These are phyloP conservation scores for Squalus acanthias DNA, from an alignment of 2,797 vertebrate genomes.

Conservation along the genomic window DNA sequence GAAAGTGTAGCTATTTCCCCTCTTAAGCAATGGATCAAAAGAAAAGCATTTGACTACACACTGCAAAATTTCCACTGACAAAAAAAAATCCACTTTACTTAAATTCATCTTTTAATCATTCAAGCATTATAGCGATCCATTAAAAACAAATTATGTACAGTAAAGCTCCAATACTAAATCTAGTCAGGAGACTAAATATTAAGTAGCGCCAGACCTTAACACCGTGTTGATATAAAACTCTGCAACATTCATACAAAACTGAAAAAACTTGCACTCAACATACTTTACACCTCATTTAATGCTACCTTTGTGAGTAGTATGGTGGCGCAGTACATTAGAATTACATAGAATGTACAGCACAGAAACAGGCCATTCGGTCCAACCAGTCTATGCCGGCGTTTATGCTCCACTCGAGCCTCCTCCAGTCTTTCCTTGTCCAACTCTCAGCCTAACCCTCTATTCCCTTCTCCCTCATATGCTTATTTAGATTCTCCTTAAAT, in stretches of 20 bases:
- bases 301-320: neutral
- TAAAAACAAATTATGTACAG: neutral
- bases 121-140: neutral
- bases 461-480: too few species aligned
- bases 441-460: too few species aligned
- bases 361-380: too few species aligned
- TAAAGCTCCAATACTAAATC: neutral
- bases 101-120: neutral
- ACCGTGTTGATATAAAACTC: too few species aligned
- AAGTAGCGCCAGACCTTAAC: neutral
- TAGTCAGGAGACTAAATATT: neutral
- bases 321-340: neutral
- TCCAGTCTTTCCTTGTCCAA: too few species aligned
- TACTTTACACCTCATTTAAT: neutral
- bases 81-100: neutral
- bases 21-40: neutral
- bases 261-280: neutral
- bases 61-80: neutral
- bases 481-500: too few species aligned
- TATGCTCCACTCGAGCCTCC: too few species aligned
- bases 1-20: neutral
- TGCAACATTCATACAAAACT: neutral
- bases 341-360: too few species aligned
- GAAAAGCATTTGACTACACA: neutral
- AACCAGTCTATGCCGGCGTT: too few species aligned